Percentiles rank a stretch among this genome's conserved stretches.
Evolutionary conservation across 2,797 vertebrate genomes (phyloP).

Genomic region (Chrysolophus pictus): DNA sequence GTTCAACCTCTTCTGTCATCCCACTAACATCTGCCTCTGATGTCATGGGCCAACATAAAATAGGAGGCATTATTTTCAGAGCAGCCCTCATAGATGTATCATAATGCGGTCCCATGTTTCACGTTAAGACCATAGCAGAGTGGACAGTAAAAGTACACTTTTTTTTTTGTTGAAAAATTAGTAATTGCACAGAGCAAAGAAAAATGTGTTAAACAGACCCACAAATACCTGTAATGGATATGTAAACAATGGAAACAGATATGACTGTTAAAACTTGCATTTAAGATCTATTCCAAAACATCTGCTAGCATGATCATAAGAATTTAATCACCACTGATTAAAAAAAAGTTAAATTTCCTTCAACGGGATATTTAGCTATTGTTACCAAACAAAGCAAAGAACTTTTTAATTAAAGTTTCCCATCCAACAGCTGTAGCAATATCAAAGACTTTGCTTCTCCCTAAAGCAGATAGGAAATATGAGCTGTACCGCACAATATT

Average conservation of each 20-base stretch:
- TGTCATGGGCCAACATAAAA: too few relatives aligned
- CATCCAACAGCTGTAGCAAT: conserved; percentile 10
- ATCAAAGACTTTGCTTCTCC: conserved; percentile 14
- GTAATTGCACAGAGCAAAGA: background rate
- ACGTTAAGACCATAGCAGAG: background rate
- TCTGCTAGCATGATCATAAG: conserved; percentile 30
- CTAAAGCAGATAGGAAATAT: conserved; percentile 34
- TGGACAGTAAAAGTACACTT: background rate
- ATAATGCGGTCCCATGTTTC: background rate
- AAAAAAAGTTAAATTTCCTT: conserved; percentile 44
- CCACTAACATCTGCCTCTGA: too few relatives aligned
- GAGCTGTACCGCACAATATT: background rate
- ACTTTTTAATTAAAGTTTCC: conserved; percentile 43
- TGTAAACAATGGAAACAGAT: background rate
- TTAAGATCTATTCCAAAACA: conserved; percentile 28
- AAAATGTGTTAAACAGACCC: background rate
- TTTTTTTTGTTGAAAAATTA: background rate
- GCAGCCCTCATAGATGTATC: background rate
- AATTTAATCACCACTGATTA: conserved; percentile 24
- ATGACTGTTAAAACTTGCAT: background rate
- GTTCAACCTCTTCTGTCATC: too few relatives aligned
- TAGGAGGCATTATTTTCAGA: too few relatives aligned
- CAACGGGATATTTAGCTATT: conserved; percentile 46
- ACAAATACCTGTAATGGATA: background rate
- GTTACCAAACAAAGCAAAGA: conserved; percentile 27